These are phyloP conservation scores for Mustelus asterias DNA, from an alignment of 2,113 vertebrate species.

Conservation along the genomic window DNA sequence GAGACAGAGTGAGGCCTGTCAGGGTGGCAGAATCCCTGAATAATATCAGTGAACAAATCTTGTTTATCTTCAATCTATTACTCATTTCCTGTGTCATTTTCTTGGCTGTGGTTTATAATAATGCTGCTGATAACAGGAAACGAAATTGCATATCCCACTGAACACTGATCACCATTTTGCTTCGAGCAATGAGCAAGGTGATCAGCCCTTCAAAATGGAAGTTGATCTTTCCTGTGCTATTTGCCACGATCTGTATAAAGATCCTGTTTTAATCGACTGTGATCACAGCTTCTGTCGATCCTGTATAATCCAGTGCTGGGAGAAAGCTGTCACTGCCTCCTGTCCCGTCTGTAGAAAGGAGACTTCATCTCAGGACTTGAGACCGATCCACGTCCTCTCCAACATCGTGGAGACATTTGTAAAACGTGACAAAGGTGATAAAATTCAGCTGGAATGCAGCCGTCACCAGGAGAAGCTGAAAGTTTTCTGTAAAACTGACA, in stretches of 20 bases:
- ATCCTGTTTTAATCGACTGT: not conserved
- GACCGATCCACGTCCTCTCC: not conserved
- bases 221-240: not conserved
- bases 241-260: not conserved
- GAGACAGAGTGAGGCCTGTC: no score
- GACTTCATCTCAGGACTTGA: not conserved
- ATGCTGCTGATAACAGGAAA: not conserved
- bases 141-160: not conserved
- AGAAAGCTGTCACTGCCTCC: not conserved
- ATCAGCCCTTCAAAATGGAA: not conserved
- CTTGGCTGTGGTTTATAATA: not conserved
- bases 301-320: not conserved
- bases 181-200: not conserved
- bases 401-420: not conserved
- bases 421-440: not conserved
- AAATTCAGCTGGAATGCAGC: not conserved
- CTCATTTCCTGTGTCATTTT: not conserved
- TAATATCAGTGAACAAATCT: not conserved
- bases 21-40: no score
- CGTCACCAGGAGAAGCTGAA: not conserved
- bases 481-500: not conserved
- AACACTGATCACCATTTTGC: not conserved
- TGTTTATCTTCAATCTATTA: not conserved
- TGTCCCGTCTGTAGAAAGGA: not conserved
- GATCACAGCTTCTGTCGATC: slow-evolving; percentile 8